Conservation (phyloP, 2,888 invertebrate species). For the Acrocera orbiculus region DNA sequence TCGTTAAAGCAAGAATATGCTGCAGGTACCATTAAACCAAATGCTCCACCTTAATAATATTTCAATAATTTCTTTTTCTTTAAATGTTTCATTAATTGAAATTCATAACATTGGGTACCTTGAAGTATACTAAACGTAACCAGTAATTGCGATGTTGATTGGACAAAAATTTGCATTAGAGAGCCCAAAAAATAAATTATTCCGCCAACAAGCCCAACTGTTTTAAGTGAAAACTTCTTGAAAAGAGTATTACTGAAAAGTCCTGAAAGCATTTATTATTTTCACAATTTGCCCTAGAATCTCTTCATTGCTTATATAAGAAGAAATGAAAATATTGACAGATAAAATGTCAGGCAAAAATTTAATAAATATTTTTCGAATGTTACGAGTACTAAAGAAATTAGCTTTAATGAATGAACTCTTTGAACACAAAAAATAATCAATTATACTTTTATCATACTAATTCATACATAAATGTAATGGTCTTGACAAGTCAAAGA, state of each 20-base stretch:
- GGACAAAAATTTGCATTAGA: constrained; percentile 42
- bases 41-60: constrained; percentile 39
- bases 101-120: constrained; percentile 26
- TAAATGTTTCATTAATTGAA: background rate
- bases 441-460: no score
- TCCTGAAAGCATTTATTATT: no score
- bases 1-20: constrained; percentile 56
- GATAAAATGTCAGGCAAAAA: no score
- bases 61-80: background rate
- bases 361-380: no score
- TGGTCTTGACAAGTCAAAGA: no score
- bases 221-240: constrained; percentile 45
- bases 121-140: constrained; percentile 46
- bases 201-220: constrained; percentile 48
- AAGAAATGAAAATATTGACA: no score
- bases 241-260: constrained; percentile 48
- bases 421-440: no score
- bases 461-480: no score
- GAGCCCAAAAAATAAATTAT: constrained; percentile 44
- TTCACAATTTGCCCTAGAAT: no score
- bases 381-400: no score
- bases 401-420: no score
- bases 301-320: no score
- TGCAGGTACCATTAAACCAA: constrained; percentile 55
- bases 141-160: constrained; percentile 42